A percentile compares a stretch with the other conserved stretches of the same genome.
Evolutionary conservation across 64 coral and sea anemone genomes (phyloP).

Genomic region (Catalaphyllia jardinei): DNA sequence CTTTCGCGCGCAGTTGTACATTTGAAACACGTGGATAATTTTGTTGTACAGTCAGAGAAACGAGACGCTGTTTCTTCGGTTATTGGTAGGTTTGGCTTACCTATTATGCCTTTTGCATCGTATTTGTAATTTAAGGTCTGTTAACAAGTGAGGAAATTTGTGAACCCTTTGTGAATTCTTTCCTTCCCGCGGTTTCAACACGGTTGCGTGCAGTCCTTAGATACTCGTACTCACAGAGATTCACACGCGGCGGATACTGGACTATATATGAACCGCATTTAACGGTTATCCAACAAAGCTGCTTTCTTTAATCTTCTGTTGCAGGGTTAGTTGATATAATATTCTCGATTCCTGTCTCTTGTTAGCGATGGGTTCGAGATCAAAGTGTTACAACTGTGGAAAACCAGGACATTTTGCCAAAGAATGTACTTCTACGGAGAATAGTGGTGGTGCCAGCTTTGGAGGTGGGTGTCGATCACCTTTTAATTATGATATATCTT

Average conservation of each 20-base stretch:
- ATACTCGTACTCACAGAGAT: too few species aligned
- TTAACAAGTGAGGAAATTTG: neutral
- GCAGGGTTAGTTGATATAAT: neutral
- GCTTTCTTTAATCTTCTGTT: neutral
- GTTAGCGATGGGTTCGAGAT: slow-evolving; percentile 37
- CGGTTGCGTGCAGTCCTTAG: too few species aligned
- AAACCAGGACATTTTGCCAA: slow-evolving; percentile 51
- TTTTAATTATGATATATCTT: neutral
- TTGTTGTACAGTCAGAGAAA: neutral
- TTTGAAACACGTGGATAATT: slow-evolving; percentile 1
- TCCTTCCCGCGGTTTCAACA: too few species aligned
- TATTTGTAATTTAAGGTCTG: neutral
- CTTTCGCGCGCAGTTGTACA: neutral
- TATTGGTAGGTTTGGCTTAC: slow-evolving; percentile 1
- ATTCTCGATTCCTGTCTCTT: slow-evolving; percentile 17
- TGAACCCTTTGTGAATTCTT: neutral
- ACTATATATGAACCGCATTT: too few species aligned
- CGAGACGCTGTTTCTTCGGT: neutral
- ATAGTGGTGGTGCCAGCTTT: slow-evolving; percentile 38
- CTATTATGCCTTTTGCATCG: neutral
- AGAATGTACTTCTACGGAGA: slow-evolving; percentile 17
- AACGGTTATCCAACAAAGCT: neutral
- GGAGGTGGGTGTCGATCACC: slow-evolving; percentile 32
- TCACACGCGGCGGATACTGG: too few species aligned
- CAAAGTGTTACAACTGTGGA: slow-evolving; percentile 57